Evolutionary conservation across 2,888 invertebrate genomes (phyloP), one percentile per base, ranked within the genome.

Genomic region (Melieria picta): DNA sequence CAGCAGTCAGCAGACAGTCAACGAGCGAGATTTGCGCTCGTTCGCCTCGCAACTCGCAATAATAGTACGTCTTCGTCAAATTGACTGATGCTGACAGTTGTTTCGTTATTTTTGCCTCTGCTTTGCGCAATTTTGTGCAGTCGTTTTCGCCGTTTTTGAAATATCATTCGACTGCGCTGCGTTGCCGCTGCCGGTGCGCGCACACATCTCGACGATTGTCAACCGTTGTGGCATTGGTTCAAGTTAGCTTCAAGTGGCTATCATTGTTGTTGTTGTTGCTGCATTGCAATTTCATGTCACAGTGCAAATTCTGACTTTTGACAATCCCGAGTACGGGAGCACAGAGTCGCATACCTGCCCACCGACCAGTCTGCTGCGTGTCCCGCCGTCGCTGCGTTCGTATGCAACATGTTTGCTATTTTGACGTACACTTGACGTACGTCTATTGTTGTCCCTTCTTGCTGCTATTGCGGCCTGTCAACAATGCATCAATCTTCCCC

Each of bases 51-150:
- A 63, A 69, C 62, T 73, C 16, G 76, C 73, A 74, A 75, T 77
- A 76, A 77, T 77, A 78, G 77, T 77, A 76, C 77, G 75, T 78
- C 78, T 77, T 77, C 77, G 76, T 78, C 78, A 77, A 75, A 73
- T 65, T 73, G 64, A 45, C 42, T 65, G 65, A 42, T 16, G 42
- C 61, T 71, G 71, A 71, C 71, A 71, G 71, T 71, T 71, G 65
- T 70, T 60, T 63, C 60, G 3, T 43, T 30, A 60, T 60, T 52
- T 65, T 45, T 55, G 43, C 45, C 43, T 13, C 7, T 43, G 42
- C n/a, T 11, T 48, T 57, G 43, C 16, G 43, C 16, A 30, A 6
- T 57, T 16, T 45, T 45, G 56, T 55, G n/a, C 16, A 7, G 16
- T 13, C 4, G 47, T 13, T 58, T 47, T 66, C n/a, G 45, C 30